Base-by-base conservation (phyloP, 2,113 vertebrate genomes). In the Struthidea cinerea region DNA sequence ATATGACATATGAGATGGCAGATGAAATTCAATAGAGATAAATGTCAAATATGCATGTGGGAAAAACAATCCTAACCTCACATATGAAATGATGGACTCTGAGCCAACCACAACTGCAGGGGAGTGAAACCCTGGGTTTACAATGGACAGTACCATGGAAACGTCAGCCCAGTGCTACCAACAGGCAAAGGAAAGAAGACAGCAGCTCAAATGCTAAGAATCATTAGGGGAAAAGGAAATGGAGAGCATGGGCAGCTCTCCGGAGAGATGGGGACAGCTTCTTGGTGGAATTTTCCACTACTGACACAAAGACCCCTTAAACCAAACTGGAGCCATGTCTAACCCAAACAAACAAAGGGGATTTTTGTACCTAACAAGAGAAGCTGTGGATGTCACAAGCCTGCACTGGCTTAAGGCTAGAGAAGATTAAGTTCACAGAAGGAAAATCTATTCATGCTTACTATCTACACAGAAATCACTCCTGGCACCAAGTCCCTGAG, bases 21-120 rank as follows among this genome's bases (percentile, higher is more conserved):
- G 90, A 77, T 39, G 47, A 97, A 90, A 94, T 92, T 86, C 92
- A 85, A 83, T 10, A 92, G 76, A 93, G 92, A 96, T 84, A 92
- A 96, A 89, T 93, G 94, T 95, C 90, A 92, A 86, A 88, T 78
- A 86, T 20, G 46, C 90, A 90, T n/a, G 42, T 77, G 83, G 86
- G 90, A 86, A 90, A 93, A 90, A 14, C 68, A 90, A 63, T n/a
- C 71, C 68, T 78, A 77, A 70, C 79, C 74, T 73, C 88, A 76
- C 67, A 70, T 22, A 80, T 16, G 71, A 94, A 95, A 93, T 44
- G 28, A 92, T 73, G 90, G 94, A 85, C 75, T 88, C 71, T 28
- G 79, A 86, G 76, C 67, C 57, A 73, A 49, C 44, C 9, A 4
- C 27, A 42, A 74, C 50, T 42, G 26, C 49, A 52, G 16, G 53